These are phyloP conservation scores for Orthosia gothica DNA, from an alignment of 2,888 invertebrate genomes.

Conservation along the genomic window DNA sequence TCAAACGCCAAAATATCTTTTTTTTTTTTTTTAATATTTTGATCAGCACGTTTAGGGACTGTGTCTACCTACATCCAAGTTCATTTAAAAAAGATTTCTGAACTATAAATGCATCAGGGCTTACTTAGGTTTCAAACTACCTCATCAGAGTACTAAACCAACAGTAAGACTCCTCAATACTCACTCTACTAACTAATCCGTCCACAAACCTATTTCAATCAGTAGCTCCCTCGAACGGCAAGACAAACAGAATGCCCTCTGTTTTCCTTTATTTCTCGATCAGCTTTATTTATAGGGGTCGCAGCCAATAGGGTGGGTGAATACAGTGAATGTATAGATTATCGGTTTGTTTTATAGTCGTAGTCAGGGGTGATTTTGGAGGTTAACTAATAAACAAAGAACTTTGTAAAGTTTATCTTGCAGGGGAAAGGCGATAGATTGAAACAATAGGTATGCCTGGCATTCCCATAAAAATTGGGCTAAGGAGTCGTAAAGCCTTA, in stretches of 20 bases:
- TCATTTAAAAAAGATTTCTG: no score
- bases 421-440: neutral
- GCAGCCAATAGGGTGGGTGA: slow-evolving; percentile 6
- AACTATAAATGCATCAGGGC: no score
- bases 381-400: neutral
- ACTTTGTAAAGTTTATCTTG: neutral
- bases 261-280: slow-evolving; percentile 47
- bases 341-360: slow-evolving; percentile 5
- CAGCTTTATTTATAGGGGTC: slow-evolving; percentile 46
- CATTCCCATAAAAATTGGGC: no score
- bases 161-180: neutral
- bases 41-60: no score
- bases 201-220: slow-evolving; percentile 32
- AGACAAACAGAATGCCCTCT: slow-evolving; percentile 37
- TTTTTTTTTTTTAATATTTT: no score
- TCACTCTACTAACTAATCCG: slow-evolving; percentile 4
- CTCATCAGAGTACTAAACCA: no score
- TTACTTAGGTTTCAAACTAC: no score
- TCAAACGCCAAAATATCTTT: no score
- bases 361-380: neutral
- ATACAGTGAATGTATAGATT: slow-evolving; percentile 4
- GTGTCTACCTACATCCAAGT: no score
- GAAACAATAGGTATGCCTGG: no score
- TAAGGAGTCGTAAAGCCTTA: no score
- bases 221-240: slow-evolving; percentile 19